phyloP scores from a whole-genome alignment of 2,113 vertebrate genomes.

The Semnornis frantzii region DNA sequence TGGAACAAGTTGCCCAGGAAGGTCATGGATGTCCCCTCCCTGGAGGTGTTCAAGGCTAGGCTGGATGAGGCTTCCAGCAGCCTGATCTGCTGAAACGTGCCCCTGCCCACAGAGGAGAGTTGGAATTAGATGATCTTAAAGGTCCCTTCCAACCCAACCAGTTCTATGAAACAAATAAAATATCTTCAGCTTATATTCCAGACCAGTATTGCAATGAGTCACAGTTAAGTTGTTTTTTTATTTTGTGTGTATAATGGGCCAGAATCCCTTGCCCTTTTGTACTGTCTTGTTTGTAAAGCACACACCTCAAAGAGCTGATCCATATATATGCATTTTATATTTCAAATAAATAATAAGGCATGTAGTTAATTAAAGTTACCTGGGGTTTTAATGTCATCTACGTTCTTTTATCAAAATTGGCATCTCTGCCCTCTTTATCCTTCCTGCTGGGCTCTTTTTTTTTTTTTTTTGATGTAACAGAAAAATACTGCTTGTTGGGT shows the following conservation, averaged over 20 bases:
- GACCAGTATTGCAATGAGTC: neutral
- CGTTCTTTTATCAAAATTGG: neutral
- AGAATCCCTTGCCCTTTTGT: neutral
- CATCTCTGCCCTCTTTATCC: neutral
- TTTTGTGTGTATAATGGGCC: neutral
- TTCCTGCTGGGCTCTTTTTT: neutral
- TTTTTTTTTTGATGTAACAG: neutral
- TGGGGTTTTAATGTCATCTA: neutral
- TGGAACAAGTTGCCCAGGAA: no score
- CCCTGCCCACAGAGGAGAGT: no score
- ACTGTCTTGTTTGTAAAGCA: neutral
- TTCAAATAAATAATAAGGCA: neutral
- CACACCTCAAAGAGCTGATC: neutral
- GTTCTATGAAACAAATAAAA: neutral
- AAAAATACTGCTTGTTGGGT: neutral
- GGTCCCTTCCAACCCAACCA: no score
- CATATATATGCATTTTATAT: neutral
- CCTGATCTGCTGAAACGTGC: no score
- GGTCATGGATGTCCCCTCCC: no score
- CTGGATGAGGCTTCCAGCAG: no score
- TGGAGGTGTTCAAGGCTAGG: no score
- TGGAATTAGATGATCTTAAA: no score
- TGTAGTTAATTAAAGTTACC: neutral
- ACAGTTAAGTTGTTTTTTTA: neutral
- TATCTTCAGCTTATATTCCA: neutral